These are phyloP conservation scores for Argyrosomus japonicus DNA, from an alignment of 2,113 vertebrate genomes.

Conservation along the genomic window DNA sequence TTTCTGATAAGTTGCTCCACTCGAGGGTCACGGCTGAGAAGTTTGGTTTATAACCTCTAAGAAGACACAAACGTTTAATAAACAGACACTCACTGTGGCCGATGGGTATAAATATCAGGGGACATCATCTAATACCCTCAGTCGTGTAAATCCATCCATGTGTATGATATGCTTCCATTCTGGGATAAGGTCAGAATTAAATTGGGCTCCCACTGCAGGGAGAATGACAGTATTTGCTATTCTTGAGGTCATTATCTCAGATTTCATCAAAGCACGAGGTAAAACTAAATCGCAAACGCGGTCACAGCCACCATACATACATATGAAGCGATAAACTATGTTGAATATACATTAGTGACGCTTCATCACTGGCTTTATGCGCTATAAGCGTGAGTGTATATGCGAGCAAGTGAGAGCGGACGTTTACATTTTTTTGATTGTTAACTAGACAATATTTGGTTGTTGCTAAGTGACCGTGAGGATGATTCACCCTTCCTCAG, in stretches of 20 bases:
- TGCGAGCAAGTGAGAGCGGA: constrained; percentile 17
- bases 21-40: constrained; percentile 31
- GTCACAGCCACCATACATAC: not conserved
- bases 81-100: constrained; percentile 45
- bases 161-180: constrained; percentile 66
- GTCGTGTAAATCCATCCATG: constrained; percentile 60
- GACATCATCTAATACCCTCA: constrained; percentile 65
- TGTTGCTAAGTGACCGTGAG: constrained; percentile 81
- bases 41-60: constrained; percentile 61
- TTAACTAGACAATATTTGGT: constrained; percentile 81
- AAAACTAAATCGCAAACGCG: constrained; percentile 18
- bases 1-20: constrained; percentile 38
- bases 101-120: constrained; percentile 70
- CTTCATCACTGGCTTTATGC: constrained; percentile 22
- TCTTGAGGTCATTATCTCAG: constrained; percentile 59
- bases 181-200: constrained; percentile 70
- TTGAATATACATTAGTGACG: not conserved
- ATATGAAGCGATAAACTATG: not conserved
- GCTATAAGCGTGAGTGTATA: constrained; percentile 5
- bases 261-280: constrained; percentile 58
- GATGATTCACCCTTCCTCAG: constrained; percentile 75
- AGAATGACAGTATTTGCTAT: constrained; percentile 71
- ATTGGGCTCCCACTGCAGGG: constrained; percentile 56
- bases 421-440: constrained; percentile 60
- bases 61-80: constrained; percentile 47